Evolutionary conservation across 2,113 vertebrate species (phyloP).

Genomic region (Osmerus eperlanus): DNA sequence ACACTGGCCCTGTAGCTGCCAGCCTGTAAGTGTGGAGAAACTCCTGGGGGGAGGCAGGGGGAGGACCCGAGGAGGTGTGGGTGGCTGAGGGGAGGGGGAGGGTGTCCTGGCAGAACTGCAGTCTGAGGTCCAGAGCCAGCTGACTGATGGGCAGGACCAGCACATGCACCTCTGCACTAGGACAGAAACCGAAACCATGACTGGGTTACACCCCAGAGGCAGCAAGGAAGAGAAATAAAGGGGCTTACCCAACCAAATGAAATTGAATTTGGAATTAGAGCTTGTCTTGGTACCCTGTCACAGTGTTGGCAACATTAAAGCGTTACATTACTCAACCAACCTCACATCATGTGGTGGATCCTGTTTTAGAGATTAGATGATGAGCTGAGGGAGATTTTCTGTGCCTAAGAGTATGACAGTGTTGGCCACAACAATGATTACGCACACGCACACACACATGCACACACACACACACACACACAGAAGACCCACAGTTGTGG

Average conservation of each 20-base stretch:
- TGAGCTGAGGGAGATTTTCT: not conserved
- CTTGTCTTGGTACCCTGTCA: not conserved
- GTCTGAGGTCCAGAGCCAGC: slow-evolving; percentile 26
- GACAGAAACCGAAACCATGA: slow-evolving; percentile 47
- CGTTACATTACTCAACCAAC: not conserved
- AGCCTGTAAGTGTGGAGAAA: slow-evolving; percentile 44
- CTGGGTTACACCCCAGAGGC: slow-evolving; percentile 25
- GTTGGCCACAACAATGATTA: not conserved
- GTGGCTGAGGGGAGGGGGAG: slow-evolving; percentile 16
- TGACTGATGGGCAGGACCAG: slow-evolving; percentile 32
- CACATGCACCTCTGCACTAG: slow-evolving; percentile 8
- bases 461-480: slow-evolving; percentile 10
- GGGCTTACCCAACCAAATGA: no score
- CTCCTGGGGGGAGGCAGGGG: slow-evolving; percentile 36
- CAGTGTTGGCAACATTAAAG: not conserved
- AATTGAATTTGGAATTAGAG: no score
- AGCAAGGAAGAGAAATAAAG: not conserved
- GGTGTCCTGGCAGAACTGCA: slow-evolving; percentile 14
- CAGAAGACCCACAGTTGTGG: slow-evolving; percentile 30
- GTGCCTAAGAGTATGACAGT: not conserved
- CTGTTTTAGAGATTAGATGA: not conserved
- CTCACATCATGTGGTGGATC: not conserved
- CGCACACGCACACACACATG: not conserved
- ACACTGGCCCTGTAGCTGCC: slow-evolving; percentile 26
- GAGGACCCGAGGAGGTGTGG: slow-evolving; percentile 7